Percentiles rank a stretch among this genome's conserved stretches.
phyloP scores from a whole-genome alignment of 92 coral and sea anemone species.

The Hydrozoanthus gracilis region DNA sequence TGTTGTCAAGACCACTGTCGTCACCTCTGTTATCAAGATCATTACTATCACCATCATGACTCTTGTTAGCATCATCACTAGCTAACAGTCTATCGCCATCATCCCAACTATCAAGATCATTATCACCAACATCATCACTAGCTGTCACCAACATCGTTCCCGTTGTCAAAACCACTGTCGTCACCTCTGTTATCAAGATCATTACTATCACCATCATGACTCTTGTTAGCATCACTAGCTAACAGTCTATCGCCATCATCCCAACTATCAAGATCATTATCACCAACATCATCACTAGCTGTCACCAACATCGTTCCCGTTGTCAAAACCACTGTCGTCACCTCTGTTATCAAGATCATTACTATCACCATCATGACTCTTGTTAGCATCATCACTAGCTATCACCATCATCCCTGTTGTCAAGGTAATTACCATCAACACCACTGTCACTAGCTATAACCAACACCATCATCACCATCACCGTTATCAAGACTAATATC shows the following conservation, averaged over 20 bases:
- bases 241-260: not conserved
- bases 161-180: not conserved
- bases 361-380: not conserved
- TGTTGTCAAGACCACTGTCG: not conserved
- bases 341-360: not conserved
- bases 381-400: not conserved
- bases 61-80: not conserved
- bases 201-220: not conserved
- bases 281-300: not conserved
- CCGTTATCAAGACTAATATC: not conserved
- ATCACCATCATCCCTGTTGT: not conserved
- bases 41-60: not conserved
- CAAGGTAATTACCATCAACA: not conserved
- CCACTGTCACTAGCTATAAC: not conserved
- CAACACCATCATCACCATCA: not conserved
- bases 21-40: not conserved
- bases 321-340: not conserved
- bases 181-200: not conserved
- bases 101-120: not conserved
- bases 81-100: not conserved
- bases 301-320: not conserved
- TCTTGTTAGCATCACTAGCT: not conserved
- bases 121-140: not conserved
- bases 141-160: not conserved
- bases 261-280: not conserved